phyloP scores from a whole-genome alignment of 2,113 vertebrate genomes.

The Ahaetulla prasina region DNA sequence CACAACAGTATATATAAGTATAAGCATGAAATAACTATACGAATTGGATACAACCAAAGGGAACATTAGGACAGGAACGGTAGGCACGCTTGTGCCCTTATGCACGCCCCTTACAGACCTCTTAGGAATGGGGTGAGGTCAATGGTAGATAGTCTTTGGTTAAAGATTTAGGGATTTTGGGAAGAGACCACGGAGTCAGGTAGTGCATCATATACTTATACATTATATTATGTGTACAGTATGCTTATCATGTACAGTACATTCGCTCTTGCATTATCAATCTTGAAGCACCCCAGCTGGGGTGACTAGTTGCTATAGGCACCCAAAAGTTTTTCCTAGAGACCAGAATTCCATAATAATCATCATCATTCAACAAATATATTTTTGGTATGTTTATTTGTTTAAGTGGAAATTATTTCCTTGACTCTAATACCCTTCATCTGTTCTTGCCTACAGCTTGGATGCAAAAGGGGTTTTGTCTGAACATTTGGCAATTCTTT shows the following conservation, averaged over 20 bases:
- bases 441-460: conserved; percentile 5
- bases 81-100: too few species aligned
- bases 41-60: too few species aligned
- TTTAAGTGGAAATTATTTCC: conserved; percentile 30
- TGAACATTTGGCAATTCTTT: conserved; percentile 33
- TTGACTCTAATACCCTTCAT: background rate
- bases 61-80: too few species aligned
- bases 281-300: conserved; percentile 29
- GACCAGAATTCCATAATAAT: conserved; percentile 43
- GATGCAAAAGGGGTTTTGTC: background rate
- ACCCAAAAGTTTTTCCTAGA: conserved; percentile 57
- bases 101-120: too few species aligned
- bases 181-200: too few species aligned
- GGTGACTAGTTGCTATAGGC: conserved; percentile 57
- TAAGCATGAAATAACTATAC: too few species aligned
- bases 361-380: conserved; percentile 33
- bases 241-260: background rate
- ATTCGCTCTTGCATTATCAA: conserved; percentile 10
- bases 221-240: too few species aligned
- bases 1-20: too few species aligned
- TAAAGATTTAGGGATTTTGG: too few species aligned
- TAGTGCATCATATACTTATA: too few species aligned
- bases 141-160: too few species aligned
- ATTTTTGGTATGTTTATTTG: background rate
- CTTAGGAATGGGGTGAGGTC: too few species aligned